Evolutionary conservation across 2,113 vertebrate species (phyloP), one percentile per base, ranked within the genome.

Genomic region (Nesogale talazaci): DNA sequence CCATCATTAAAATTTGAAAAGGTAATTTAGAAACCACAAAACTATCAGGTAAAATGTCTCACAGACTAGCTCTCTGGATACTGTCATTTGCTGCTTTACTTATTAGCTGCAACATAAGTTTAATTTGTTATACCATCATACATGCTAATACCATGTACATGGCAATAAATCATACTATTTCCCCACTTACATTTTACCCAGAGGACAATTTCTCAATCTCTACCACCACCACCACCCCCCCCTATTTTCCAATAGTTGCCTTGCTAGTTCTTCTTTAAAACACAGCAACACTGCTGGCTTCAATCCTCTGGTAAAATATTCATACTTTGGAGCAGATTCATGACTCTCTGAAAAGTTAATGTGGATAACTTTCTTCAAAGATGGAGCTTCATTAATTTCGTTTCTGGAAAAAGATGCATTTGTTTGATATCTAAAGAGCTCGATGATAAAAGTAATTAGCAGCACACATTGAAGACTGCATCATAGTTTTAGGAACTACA

Each of bases 181-280:
- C 40, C 36, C 61, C 70, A 81, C 59, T 83, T 92, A 89, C n/a
- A 70, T 94, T 93, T 94, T 90, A 88, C 88, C 42, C 83, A 88
- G 72, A 90, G 89, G 83, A 56, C 61, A 93, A 94, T 96, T 94
- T 96, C 84, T 94, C 83, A 94, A 90, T 82, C 93, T 89, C 76
- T 69, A 38, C 85, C 86, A 92, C 76, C 69, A 76, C 70, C 3
- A 38, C 85, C 86, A 92, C 76, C 69, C 80, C 70, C 3, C 19
- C 69, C 80, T 70, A 8, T 19, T 8, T 69, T 52, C 61, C 74
- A 89, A 82, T 81, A 92, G 84, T 93, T 91, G 84, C n/a, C 15
- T 42, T 90, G 40, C 40, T 74, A 69, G 89, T 94, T 31, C 23
- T 77, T 89, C 23, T 90, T 63, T 77, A 16, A 38, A 82, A 88